These are phyloP conservation scores for Crotalus horridus DNA, from an alignment of 2,113 vertebrate species.

Conservation along the genomic window DNA sequence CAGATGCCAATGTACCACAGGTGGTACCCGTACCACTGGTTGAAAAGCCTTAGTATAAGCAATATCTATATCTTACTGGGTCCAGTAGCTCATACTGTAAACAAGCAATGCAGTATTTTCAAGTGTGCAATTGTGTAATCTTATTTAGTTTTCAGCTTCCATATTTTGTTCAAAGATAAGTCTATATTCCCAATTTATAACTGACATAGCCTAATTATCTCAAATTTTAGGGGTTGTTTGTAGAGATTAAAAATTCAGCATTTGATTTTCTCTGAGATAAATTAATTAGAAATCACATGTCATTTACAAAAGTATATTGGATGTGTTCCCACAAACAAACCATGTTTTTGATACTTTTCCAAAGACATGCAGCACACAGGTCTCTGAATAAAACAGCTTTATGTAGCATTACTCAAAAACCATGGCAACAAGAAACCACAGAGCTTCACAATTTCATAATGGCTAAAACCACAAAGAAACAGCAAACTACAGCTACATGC, in stretches of 20 bases:
- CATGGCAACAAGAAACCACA: conserved; percentile 16
- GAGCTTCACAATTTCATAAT: conserved; percentile 20
- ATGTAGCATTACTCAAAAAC: conserved; percentile 6
- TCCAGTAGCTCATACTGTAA: not conserved
- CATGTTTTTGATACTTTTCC: conserved; percentile 14
- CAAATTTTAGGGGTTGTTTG: not conserved
- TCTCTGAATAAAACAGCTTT: conserved; percentile 13
- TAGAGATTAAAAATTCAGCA: not conserved
- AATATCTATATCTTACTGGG: not conserved
- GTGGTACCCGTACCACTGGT: too few species aligned
- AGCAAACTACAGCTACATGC: not conserved
- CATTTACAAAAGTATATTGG: not conserved
- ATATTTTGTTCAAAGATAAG: not conserved
- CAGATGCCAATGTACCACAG: too few species aligned
- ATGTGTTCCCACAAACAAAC: conserved; percentile 10
- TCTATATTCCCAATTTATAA: not conserved
- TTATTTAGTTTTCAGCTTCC: not conserved
- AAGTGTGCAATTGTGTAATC: not conserved
- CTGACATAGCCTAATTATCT: not conserved
- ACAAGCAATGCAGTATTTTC: not conserved
- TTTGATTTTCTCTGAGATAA: not conserved
- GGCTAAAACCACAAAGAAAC: conserved; percentile 10
- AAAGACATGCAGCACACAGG: conserved; percentile 5
- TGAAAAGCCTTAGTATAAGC: not conserved
- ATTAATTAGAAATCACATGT: not conserved